Evolutionary conservation across 2,113 vertebrate genomes (phyloP), one percentile per base, ranked within the genome.

Genomic region (Herpetotheres cachinnans): DNA sequence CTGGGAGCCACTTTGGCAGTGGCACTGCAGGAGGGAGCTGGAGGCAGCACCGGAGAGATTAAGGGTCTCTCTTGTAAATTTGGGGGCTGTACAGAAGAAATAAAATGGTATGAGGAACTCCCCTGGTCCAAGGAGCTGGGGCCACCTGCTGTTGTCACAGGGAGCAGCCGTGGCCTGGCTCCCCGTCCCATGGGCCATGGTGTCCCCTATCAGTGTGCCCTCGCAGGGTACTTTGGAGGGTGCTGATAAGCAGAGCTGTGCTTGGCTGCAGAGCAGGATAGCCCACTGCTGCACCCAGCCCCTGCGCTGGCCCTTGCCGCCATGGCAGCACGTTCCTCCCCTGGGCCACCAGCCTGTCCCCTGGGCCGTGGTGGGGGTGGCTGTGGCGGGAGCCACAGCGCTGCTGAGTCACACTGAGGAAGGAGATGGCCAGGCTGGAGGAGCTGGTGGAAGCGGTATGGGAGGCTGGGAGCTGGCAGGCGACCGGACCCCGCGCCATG

Each of bases 401-500:
- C 46, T 71, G 61, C 80, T 88, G 89, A 59, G 73, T 85, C 82
- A 70, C 26, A 2, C 49, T 7, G 27, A 25, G 79, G 47, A 27
- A 6, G 0, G n/a, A n/a, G n/a, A n/a, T 8, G 69, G 29, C 44
- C 3, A 18, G 32, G 63, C 69, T n/a, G 50, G 54, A 27, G 40
- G 30, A 34, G 15, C 76, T 5, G 6, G 42, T 9, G 17, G 54
- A 52, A 50, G n/a, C 9, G 11, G 4, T 10, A 0, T 3, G 32
- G 21, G 36, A 52, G 66, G 12, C 50, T 7, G 76, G 36, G 71
- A 74, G 32, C 66, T 61, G 59, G 25, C 42, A 44, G 34, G 50
- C 18, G 2, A 19, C 12, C 72, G 29, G 21, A 29, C n/a, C 44
- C 34, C 7, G 1, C 0, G 0, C 65, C 15, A 1, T 6, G 5